Base-by-base conservation (phyloP, 2,113 vertebrate species). In the Eleginops maclovinus region DNA sequence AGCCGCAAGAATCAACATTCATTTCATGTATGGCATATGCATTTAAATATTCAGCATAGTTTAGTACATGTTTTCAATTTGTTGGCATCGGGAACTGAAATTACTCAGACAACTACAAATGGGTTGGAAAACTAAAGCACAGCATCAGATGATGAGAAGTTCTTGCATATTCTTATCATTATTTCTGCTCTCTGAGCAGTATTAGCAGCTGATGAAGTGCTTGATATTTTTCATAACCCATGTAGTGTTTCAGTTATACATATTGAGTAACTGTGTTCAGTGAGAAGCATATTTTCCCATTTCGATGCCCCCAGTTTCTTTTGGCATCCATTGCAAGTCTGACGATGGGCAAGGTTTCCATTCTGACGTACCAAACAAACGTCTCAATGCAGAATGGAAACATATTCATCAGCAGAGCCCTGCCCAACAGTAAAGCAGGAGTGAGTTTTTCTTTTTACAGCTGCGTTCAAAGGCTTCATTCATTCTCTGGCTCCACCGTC, bases 381-480 rank as follows among this genome's bases (percentile, higher is more conserved):
- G 26, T 51, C 59, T 21, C 53, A 28, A 9, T 9, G 65, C 50
- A 56, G 46, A 55, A 59, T 54, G 84, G 62, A 83, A 76, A 71
- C n/a, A 28, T 12, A 36, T 2, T 10, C 14, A 44, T 43, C 60
- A 77, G 41, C 21, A 55, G 36, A 22, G 24, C 0, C 43, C 11
- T 11, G 68, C 53, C 26, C 21, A 50, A 22, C 63, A 71, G 41
- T 44, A 24, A 47, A 16, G 14, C 47, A 2, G 44, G 40, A 66
- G 22, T 40, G 9, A n/a, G 62, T 81, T 46, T 51, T 11, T 16
- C 21, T 17, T 40, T 64, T 44, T 31, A 70, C 80, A 79, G 50
- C 47, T 54, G 75, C 58, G 44, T 51, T 81, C 16, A 77, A 71
- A 63, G 63, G 50, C 28, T 72, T 78, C 63, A 84, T 83, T 88